Evolutionary conservation across 2,797 vertebrate genomes (phyloP).

Genomic region (Ataeniobius toweri): DNA sequence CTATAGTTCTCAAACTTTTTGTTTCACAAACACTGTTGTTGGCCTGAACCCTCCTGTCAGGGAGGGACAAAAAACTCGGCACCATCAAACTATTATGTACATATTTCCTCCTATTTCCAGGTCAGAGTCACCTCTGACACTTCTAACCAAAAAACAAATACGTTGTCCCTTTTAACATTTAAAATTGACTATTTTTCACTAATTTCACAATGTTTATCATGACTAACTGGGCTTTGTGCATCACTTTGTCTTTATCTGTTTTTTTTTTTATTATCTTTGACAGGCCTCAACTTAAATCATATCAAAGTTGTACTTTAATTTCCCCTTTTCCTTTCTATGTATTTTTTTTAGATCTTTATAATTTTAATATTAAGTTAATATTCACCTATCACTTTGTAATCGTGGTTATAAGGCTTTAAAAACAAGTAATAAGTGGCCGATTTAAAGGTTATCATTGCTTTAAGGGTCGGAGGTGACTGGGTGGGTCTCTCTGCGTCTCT

Average conservation of each 20-base stretch:
- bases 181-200: slow-evolving; percentile 86
- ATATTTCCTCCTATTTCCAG: slow-evolving; percentile 63
- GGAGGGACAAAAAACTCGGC: slow-evolving; percentile 39
- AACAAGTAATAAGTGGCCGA: slow-evolving; percentile 83
- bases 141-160: slow-evolving; percentile 83
- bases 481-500: slow-evolving; percentile 68
- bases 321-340: slow-evolving; percentile 84
- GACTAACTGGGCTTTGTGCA: slow-evolving; percentile 84
- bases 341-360: slow-evolving; percentile 86
- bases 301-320: slow-evolving; percentile 84
- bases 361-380: slow-evolving; percentile 77
- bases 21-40: slow-evolving; percentile 55
- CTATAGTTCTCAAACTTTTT: slow-evolving; percentile 48
- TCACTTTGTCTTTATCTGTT: slow-evolving; percentile 71
- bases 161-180: slow-evolving; percentile 83
- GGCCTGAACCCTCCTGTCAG: slow-evolving; percentile 55
- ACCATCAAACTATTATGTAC: slow-evolving; percentile 48
- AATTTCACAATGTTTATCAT: slow-evolving; percentile 85
- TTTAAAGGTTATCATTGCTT: slow-evolving; percentile 82
- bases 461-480: slow-evolving; percentile 71
- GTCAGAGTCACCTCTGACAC: slow-evolving; percentile 86
- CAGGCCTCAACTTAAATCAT: slow-evolving; percentile 91
- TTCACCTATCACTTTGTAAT: slow-evolving; percentile 80
- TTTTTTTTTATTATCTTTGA: slow-evolving; percentile 77
- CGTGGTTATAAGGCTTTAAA: slow-evolving; percentile 88